Conservation (phyloP, 2,113 vertebrate genomes). For the Onychostruthus taczanowskii region DNA sequence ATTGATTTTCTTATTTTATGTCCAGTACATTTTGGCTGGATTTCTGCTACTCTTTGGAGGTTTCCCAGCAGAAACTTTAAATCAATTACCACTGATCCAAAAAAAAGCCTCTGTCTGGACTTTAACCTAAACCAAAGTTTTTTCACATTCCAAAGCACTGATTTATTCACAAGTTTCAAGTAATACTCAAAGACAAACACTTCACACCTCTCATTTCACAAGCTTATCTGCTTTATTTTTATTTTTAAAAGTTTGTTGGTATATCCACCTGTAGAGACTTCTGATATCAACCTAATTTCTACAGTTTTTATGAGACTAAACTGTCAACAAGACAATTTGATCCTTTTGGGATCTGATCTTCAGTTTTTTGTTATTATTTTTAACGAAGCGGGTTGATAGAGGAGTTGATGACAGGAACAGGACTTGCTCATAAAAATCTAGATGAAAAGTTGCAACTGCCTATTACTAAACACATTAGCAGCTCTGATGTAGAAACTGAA, state of each 20-base stretch:
- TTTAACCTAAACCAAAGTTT: conserved; percentile 46
- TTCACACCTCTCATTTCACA: conserved; percentile 47
- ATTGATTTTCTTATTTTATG: conserved; percentile 36
- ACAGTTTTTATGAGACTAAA: neutral
- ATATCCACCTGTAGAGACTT: neutral
- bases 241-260: neutral
- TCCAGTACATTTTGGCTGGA: conserved; percentile 46
- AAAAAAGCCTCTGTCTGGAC: conserved; percentile 58
- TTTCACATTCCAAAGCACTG: conserved; percentile 61
- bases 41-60: conserved; percentile 55
- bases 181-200: conserved; percentile 18
- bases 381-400: neutral
- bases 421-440: conserved; percentile 17
- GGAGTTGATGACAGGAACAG: neutral
- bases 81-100: conserved; percentile 55
- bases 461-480: neutral
- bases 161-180: conserved; percentile 63
- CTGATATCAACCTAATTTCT: neutral
- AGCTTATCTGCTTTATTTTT: conserved; percentile 36
- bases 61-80: conserved; percentile 63
- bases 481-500: neutral
- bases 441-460: neutral
- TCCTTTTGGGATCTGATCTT: neutral
- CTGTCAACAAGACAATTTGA: neutral
- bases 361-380: neutral